phyloP scores from a whole-genome alignment of 2,797 vertebrate genomes.

The Mormyrus proboscirostris region DNA sequence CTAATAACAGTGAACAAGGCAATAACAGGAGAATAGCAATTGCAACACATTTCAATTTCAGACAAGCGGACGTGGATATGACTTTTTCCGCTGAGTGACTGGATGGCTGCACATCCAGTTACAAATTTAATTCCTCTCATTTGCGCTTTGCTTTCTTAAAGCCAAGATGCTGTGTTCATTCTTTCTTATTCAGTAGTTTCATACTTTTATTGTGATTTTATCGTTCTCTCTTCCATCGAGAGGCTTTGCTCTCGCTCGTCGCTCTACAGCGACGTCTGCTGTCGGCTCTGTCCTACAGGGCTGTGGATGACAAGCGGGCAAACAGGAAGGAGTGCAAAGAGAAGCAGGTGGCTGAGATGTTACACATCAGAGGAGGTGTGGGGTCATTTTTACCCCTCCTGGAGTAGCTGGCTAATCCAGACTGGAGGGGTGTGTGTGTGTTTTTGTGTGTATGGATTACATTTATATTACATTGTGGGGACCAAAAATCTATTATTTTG shows the following conservation, averaged over 20 bases:
- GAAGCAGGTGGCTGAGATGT: not conserved
- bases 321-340: not conserved
- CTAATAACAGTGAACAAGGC: conserved; percentile 42
- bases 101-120: conserved; percentile 38
- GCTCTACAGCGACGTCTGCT: not conserved
- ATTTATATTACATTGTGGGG: too few relatives aligned
- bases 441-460: not conserved
- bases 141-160: not conserved
- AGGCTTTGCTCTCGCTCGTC: not conserved
- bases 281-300: not conserved
- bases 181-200: not conserved
- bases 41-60: conserved; percentile 41
- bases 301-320: not conserved
- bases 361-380: not conserved
- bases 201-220: not conserved
- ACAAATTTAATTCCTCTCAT: not conserved
- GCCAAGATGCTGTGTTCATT: not conserved
- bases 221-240: not conserved
- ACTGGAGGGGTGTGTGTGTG: not conserved
- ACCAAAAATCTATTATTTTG: not conserved
- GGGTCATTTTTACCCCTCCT: not conserved
- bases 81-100: conserved; percentile 55
- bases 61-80: conserved; percentile 58
- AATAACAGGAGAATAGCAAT: conserved; percentile 41
- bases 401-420: not conserved